Evolutionary conservation across 2,888 invertebrate genomes (phyloP).

Genomic region (Cheilosia soror): DNA sequence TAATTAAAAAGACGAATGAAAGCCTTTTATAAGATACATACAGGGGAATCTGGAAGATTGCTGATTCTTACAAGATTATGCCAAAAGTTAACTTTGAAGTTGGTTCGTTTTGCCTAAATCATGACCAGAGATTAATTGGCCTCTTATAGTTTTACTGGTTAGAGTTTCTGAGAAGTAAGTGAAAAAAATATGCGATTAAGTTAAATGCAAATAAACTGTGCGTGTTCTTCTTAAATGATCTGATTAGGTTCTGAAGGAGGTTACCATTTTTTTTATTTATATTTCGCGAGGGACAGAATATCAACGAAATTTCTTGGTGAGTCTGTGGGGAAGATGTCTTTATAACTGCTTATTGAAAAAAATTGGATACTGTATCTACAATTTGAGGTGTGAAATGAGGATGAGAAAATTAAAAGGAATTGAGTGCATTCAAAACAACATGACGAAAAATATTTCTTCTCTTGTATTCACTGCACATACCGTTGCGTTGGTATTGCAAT

Average conservation of each 20-base stretch:
- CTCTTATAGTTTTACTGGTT: constrained; percentile 18
- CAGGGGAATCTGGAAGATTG: background rate
- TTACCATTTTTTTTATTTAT: background rate
- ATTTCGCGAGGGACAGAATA: background rate
- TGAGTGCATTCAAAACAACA: too few species aligned
- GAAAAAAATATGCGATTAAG: constrained; percentile 6
- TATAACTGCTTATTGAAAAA: background rate
- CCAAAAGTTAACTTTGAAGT: constrained; percentile 9
- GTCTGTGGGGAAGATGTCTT: background rate
- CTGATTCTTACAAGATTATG: constrained; percentile 28
- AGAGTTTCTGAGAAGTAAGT: constrained; percentile 20
- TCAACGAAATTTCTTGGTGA: background rate
- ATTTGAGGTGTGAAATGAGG: background rate
- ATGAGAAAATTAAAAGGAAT: too few species aligned
- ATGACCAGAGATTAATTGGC: constrained; percentile 15
- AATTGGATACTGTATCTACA: background rate
- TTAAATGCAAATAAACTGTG: constrained; percentile 9
- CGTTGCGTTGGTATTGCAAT: too few species aligned
- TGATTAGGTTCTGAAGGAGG: background rate
- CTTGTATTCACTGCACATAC: too few species aligned
- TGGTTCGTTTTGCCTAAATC: background rate
- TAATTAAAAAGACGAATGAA: constrained; percentile 19
- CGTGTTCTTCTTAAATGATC: constrained; percentile 9
- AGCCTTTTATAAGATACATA: constrained; percentile 12
- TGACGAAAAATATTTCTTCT: too few species aligned